These are phyloP conservation scores for Dicrurus megarhynchus DNA, from an alignment of 2,113 vertebrate genomes.

Conservation along the genomic window DNA sequence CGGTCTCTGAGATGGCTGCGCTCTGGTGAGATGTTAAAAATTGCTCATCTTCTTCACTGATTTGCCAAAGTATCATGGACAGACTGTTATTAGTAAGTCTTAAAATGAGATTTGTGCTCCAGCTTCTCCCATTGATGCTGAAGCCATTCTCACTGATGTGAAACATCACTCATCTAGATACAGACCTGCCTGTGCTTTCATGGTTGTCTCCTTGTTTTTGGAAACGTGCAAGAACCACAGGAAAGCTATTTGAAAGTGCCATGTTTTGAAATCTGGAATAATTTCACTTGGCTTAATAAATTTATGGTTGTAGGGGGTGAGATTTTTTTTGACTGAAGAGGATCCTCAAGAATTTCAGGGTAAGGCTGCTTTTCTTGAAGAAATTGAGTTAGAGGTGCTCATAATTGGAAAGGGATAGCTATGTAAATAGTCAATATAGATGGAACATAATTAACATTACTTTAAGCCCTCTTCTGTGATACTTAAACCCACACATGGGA, in stretches of 20 bases:
- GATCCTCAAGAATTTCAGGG: background rate
- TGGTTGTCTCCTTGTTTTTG: background rate
- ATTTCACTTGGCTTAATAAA: background rate
- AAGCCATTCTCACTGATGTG: background rate
- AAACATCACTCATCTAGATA: background rate
- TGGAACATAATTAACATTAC: background rate
- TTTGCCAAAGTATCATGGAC: background rate
- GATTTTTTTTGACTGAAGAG: background rate
- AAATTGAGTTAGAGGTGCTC: background rate
- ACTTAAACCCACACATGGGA: slow-evolving; percentile 35
- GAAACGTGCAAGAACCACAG: background rate
- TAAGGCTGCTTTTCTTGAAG: background rate
- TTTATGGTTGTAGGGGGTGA: background rate
- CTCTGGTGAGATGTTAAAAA: background rate
- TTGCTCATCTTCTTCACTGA: background rate
- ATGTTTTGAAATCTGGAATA: background rate
- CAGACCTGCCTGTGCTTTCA: background rate
- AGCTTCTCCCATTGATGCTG: background rate
- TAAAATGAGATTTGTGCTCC: background rate
- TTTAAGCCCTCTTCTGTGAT: background rate
- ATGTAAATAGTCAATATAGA: slow-evolving; percentile 3
- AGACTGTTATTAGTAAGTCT: background rate
- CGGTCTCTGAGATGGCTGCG: background rate
- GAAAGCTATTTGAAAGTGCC: background rate
- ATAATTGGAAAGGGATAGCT: background rate